Evolutionary conservation across 2,888 invertebrate species (phyloP).

Genomic region (Apamea monoglypha): DNA sequence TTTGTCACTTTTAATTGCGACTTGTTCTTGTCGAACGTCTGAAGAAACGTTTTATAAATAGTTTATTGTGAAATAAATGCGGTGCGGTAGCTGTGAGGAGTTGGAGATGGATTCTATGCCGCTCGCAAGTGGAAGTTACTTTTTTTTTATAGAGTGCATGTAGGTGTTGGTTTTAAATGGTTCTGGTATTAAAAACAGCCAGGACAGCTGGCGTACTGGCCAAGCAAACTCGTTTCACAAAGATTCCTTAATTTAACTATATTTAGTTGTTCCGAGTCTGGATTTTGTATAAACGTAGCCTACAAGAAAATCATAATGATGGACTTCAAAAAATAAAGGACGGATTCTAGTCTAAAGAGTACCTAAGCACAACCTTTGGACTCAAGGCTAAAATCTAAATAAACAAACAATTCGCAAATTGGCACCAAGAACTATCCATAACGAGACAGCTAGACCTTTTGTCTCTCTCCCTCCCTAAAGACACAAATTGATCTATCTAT

Average conservation of each 20-base stretch:
- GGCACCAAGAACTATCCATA: not conserved
- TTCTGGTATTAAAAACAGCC: not conserved
- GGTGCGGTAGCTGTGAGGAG: conserved; percentile 25
- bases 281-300: not conserved
- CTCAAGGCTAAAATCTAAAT: not conserved
- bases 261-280: not conserved
- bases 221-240: not conserved
- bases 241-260: no score
- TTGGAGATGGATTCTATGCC: conserved; percentile 21
- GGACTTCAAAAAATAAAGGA: not conserved
- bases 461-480: not conserved
- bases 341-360: not conserved
- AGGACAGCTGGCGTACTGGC: not conserved
- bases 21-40: conserved; percentile 86
- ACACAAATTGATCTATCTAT: not conserved
- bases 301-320: not conserved
- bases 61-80: conserved; percentile 84
- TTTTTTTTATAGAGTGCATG: not conserved
- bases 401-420: not conserved
- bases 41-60: conserved; percentile 85
- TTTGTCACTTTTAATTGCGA: conserved; percentile 90
- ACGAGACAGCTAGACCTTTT: not conserved
- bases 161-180: not conserved
- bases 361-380: not conserved
- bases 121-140: not conserved